These are phyloP conservation scores for Prenolepis imparis DNA, from an alignment of 2,888 invertebrate species.

Conservation along the genomic window DNA sequence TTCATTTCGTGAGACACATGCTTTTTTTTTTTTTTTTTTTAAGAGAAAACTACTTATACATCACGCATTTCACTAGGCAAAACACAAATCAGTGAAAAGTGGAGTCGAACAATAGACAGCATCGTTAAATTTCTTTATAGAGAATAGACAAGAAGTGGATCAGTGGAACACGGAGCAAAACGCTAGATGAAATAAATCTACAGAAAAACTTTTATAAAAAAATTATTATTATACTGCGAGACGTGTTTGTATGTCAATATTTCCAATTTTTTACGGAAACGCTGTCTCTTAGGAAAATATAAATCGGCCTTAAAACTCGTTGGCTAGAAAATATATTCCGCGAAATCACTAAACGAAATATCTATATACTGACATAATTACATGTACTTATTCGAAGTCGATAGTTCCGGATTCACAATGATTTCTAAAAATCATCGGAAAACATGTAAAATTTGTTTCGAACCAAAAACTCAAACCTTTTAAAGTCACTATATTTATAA, in stretches of 20 bases:
- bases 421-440: background rate
- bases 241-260: background rate
- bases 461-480: background rate
- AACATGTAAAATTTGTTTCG: constrained; percentile 7
- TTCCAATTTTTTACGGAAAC: background rate
- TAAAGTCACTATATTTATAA: no score
- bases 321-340: constrained; percentile 1
- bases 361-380: background rate
- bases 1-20: background rate
- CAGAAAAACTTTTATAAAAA: background rate
- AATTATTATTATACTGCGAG: constrained; percentile 9
- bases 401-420: background rate
- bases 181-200: background rate
- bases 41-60: background rate
- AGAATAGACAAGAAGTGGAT: constrained; percentile 52
- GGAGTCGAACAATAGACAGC: constrained; percentile 2
- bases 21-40: background rate
- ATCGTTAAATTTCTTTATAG: constrained; percentile 50
- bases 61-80: background rate
- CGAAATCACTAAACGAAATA: background rate
- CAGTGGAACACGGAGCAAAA: constrained; percentile 56
- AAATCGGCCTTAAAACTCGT: background rate
- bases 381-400: background rate
- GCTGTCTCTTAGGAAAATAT: background rate
- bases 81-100: constrained; percentile 14